Conservation (phyloP, 2,113 vertebrate genomes). For the Vicugna pacos region DNA sequence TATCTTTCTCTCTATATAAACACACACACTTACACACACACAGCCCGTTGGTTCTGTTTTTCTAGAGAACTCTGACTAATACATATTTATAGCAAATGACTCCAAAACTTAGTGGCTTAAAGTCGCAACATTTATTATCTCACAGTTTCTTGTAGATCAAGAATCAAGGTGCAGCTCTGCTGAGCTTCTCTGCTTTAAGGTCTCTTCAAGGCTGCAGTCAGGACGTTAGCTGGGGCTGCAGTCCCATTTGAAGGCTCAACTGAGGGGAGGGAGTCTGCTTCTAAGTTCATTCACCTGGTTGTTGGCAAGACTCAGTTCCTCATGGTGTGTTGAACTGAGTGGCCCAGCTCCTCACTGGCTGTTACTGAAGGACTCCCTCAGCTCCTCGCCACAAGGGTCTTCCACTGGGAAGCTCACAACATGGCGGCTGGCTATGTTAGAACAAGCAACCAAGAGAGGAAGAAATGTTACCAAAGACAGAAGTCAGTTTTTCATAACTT, state of each 20-base stretch:
- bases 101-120: background rate
- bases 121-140: background rate
- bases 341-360: background rate
- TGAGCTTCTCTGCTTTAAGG: background rate
- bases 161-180: background rate
- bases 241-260: background rate
- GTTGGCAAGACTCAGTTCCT: background rate
- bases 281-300: background rate
- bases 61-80: background rate
- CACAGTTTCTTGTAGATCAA: background rate
- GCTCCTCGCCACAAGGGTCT: background rate
- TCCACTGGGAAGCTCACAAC: background rate
- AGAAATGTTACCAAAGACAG: background rate
- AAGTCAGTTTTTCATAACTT: background rate
- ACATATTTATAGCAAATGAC: background rate
- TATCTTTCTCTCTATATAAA: background rate
- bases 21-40: background rate
- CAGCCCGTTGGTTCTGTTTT: background rate
- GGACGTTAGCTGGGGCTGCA: background rate
- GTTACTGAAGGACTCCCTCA: background rate
- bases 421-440: background rate
- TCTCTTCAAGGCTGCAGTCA: background rate
- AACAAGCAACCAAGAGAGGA: background rate
- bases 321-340: background rate
- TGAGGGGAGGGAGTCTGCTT: too few relatives aligned